Evolutionary conservation across 2,113 vertebrate genomes (phyloP).

Genomic region (Herpetotheres cachinnans): DNA sequence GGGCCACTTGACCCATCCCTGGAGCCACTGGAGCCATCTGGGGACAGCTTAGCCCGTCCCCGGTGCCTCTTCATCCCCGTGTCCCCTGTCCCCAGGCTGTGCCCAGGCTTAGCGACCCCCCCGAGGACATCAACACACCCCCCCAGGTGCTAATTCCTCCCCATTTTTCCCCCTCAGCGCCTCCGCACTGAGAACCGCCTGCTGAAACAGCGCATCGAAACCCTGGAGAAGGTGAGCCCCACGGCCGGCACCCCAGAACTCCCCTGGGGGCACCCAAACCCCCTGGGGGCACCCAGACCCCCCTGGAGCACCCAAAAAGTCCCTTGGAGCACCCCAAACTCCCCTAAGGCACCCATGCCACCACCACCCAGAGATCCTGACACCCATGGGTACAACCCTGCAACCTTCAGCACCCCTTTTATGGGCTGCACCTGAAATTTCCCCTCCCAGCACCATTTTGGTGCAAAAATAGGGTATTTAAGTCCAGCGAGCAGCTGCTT

Average conservation of each 20-base stretch:
- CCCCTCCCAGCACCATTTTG: not conserved
- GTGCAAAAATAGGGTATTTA: not conserved
- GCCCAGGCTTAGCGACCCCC: not conserved
- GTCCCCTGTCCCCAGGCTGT: not conserved
- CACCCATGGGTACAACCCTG: not conserved
- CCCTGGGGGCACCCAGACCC: too few relatives aligned
- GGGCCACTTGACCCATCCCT: too few relatives aligned
- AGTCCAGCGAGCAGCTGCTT: not conserved
- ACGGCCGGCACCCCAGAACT: not conserved
- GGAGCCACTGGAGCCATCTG: not conserved
- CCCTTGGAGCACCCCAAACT: not conserved
- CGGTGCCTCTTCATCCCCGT: fast-evolving
- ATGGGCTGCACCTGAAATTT: not conserved
- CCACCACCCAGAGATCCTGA: not conserved
- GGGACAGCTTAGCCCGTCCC: not conserved
- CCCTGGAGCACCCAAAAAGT: not conserved
- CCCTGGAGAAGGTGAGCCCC: conserved; percentile 88
- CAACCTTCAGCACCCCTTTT: not conserved
- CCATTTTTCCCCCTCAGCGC: conserved; percentile 68
- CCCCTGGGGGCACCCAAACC: too few relatives aligned
- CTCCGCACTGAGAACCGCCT: conserved; percentile 92
- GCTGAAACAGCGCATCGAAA: conserved; percentile 93
- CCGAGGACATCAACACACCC: not conserved
- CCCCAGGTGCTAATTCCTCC: fast-evolving
- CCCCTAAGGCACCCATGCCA: not conserved